Base-by-base conservation (phyloP, 2,113 vertebrate genomes). In the cat (Felis catus) region DNA sequence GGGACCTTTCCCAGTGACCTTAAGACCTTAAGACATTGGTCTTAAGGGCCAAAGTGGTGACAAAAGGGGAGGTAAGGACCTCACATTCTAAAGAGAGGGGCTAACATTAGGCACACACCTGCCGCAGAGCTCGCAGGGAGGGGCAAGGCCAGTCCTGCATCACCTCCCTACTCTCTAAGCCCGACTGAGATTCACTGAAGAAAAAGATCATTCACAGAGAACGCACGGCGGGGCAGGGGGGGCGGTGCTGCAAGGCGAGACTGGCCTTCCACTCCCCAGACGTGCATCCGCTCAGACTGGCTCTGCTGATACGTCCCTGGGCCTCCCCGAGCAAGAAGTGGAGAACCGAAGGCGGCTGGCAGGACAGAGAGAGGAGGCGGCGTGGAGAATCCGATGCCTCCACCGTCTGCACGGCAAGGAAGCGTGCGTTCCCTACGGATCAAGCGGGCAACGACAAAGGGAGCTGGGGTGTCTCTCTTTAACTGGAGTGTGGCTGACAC, bases 361-460 rank as follows among this genome's bases (percentile, higher is more conserved):
- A 31, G 21, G 21, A 66, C 29, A 66, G 66, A 79, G n/a, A 70
- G n/a, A 85, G n/a, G 33, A 63, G 89, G 21, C 13, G 8, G 9
- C 29, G 1, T 29, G 80, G 9, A 39, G 55, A 53, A 25, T 15
- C 27, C 55, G 1, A 3, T 2, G 16, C n/a, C 19, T 29, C 48
- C 41, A 11, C 11, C 7, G 18, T 23, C 36, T 36, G 58, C 13
- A n/a, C n/a, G 29, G 18, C 66, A 25, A 9, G 36, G 45, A 41
- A 1, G 2, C 1, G 0, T 2, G 9, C 18, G 10, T 33, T 41
- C 23, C 48, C 84, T 23, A 31, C 2, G 6, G n/a, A n/a, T 55
- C 39, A 23, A 55, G 31, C 4, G 21, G 19, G 21, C 76, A 27
- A 25, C 15, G 14, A 23, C n/a, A 19, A n/a, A 23, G 45, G 39